Percentiles rank a stretch among this genome's conserved stretches.
Evolutionary conservation across 1,140 invertebrate genomes (phyloP).

Genomic region (Eupeodes corollae): DNA sequence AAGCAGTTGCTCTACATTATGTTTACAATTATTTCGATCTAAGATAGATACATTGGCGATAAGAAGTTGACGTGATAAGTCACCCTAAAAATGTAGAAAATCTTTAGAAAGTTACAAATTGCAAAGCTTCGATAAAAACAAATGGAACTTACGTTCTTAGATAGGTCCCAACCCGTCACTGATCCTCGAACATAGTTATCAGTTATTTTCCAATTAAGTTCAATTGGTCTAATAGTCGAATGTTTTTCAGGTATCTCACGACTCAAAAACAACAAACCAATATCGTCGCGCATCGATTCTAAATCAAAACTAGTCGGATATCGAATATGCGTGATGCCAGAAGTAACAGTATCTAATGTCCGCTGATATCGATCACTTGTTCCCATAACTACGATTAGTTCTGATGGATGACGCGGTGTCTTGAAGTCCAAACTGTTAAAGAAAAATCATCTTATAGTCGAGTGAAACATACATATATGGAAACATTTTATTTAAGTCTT

Average conservation of each 20-base stretch:
- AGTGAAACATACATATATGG: constrained; percentile 3
- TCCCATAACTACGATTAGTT: constrained; percentile 24
- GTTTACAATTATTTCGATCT: no score
- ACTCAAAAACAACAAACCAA: constrained; percentile 28
- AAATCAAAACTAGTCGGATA: constrained; percentile 12
- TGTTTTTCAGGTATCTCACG: constrained; percentile 18
- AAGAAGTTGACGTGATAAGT: no score
- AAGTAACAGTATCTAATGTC: constrained; percentile 9
- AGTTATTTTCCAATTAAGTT: constrained; percentile 2
- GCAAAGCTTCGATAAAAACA: no score
- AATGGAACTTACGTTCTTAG: constrained; percentile 2
- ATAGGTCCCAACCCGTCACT: constrained; percentile 6
- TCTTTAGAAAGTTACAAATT: no score
- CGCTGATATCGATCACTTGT: constrained; percentile 21
- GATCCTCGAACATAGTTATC: neutral
- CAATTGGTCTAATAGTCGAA: constrained; percentile 14
- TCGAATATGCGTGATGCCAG: constrained; percentile 21
- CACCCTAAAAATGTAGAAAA: no score
- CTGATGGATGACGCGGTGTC: constrained; percentile 20
- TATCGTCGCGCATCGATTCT: constrained; percentile 10
- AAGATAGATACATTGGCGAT: no score
- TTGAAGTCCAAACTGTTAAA: constrained; percentile 5
- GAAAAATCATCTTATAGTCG: neutral
- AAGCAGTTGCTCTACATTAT: no score
- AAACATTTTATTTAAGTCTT: neutral